Percentiles rank a stretch among this genome's conserved stretches.
Conservation (phyloP, 2,888 invertebrate genomes). For the Neoscelio sp. region DNA sequence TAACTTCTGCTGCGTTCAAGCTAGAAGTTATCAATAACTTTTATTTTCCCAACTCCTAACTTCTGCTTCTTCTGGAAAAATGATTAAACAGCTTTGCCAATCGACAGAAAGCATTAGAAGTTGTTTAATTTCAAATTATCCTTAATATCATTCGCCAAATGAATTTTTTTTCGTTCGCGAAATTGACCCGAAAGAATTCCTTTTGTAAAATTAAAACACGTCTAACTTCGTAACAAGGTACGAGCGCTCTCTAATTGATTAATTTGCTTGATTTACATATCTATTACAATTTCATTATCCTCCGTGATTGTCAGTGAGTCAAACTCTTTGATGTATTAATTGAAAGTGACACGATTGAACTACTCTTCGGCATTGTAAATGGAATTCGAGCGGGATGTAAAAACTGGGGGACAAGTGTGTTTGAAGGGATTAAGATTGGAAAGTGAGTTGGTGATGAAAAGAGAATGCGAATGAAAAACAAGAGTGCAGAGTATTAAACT, state of each 20-base stretch:
- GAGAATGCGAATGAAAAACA: slow-evolving; percentile 17
- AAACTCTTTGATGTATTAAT: slow-evolving; percentile 38
- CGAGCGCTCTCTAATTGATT: no score
- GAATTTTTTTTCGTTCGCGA: no score
- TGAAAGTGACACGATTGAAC: slow-evolving; percentile 31
- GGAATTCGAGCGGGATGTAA: slow-evolving; percentile 1
- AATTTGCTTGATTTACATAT: slow-evolving; percentile 31
- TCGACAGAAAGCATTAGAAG: no score
- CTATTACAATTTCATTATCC: slow-evolving; percentile 26
- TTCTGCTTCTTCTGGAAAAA: no score
- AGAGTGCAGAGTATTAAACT: slow-evolving; percentile 43
- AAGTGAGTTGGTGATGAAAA: slow-evolving; percentile 26
- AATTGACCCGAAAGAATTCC: neutral
- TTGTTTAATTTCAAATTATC: no score
- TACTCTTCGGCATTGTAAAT: slow-evolving; percentile 17
- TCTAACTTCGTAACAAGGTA: no score
- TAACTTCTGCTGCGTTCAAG: neutral
- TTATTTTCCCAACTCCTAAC: no score
- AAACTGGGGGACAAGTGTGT: neutral
- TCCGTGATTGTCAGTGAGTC: slow-evolving; percentile 17
- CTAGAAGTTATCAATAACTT: neutral
- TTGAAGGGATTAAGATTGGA: slow-evolving; percentile 50
- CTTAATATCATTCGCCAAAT: no score
- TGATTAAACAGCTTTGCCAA: no score
- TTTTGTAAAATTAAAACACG: no score